Conservation (phyloP, 2,113 vertebrate species). For the Lepus timidus region DNA sequence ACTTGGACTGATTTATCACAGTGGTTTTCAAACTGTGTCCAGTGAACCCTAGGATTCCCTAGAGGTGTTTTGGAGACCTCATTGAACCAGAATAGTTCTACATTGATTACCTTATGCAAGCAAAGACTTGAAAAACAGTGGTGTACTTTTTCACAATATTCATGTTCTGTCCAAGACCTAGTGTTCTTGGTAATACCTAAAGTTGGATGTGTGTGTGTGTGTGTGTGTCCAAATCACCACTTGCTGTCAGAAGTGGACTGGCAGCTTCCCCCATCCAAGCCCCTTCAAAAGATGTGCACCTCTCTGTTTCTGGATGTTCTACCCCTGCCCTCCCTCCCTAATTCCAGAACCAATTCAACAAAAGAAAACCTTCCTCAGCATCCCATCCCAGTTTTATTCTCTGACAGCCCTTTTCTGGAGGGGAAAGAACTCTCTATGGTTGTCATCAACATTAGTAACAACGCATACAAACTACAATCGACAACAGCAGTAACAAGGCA, state of each 20-base stretch:
- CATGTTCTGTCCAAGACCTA: not conserved
- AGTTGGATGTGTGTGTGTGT: not conserved
- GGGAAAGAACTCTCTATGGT: not conserved
- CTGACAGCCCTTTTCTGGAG: not conserved
- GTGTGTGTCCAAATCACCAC: not conserved
- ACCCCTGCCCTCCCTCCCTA: not conserved
- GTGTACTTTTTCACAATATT: not conserved
- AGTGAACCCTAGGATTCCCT: not conserved
- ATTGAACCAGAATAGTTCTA: not conserved
- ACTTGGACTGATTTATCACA: not conserved
- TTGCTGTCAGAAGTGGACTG: not conserved
- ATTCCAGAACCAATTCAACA: not conserved
- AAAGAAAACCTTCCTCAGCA: not conserved
- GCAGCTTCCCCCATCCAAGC: not conserved
- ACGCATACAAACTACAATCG: no score
- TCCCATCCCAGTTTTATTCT: not conserved
- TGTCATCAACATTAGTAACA: not conserved
- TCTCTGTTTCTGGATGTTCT: conserved; percentile 5
- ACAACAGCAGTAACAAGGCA: not conserved
- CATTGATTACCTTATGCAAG: not conserved
- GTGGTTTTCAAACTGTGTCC: not conserved
- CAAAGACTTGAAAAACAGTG: not conserved
- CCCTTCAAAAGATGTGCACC: not conserved
- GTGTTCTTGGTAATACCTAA: not conserved
- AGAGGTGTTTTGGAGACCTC: not conserved